Evolutionary conservation across 2,113 vertebrate genomes (phyloP), one percentile per base, ranked within the genome.

Genomic region (Heloderma charlesbogerti): DNA sequence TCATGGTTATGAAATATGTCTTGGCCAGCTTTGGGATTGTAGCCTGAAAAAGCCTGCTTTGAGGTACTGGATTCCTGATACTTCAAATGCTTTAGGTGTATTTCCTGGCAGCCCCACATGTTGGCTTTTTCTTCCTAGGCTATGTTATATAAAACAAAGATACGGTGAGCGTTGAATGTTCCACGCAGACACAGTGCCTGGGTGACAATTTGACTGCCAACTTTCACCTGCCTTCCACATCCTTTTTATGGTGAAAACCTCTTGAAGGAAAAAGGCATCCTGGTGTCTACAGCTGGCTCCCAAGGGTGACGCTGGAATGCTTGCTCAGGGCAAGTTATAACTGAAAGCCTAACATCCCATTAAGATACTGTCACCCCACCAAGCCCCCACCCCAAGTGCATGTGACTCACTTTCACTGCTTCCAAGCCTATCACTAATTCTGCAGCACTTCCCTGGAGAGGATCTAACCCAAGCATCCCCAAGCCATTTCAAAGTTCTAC

Each of bases 31-130:
- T 88, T 90, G 51, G 25, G 90, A 85, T 95, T 87, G 12, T 20
- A 91, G 89, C 84, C 87, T 95, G 94, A 95, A 94, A 95, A 92
- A 92, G 86, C 82, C 88, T 92, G 16, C 93, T 95, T 94, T 91
- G 66, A 93, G 91, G 92, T 85, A 93, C 29, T 72, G 83, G 92
- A 88, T 95, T 92, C 93, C 92, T 93, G 84, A 91, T 93, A 92
- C 94, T 93, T 93, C 92, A 89, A 88, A 95, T 86, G 89, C 74
- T 92, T 93, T 94, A 95, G 83, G 40, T 69, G 91, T 0, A 3
- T 85, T 90, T 95, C 74, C 86, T 91, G 89, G 91, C 91, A 92
- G 90, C 89, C 89, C 40, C 16, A 45, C 0, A 22, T 84, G 92
- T 66, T n/a, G 67, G 78, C 71, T 45, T 84, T 91, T 92, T 91